Percentiles rank a stretch among this genome's conserved stretches.
Evolutionary conservation across 1,140 invertebrate species (phyloP).

Genomic region (Leucophenga varia): DNA sequence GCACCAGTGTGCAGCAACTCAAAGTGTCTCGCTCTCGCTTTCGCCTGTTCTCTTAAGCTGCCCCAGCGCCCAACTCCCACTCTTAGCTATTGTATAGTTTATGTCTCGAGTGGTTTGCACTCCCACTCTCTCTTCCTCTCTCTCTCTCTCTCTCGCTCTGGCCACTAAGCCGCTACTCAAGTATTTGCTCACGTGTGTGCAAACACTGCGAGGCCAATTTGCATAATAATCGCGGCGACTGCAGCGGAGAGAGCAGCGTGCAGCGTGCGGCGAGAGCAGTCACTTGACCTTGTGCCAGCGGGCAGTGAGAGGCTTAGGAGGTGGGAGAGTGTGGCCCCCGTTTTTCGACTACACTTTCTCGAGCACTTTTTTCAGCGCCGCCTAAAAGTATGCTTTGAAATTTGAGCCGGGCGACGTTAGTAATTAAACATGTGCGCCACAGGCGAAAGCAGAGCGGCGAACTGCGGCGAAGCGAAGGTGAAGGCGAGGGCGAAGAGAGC

Average conservation of each 20-base stretch:
- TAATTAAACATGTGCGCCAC: slow-evolving; percentile 41
- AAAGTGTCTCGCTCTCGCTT: too few relatives aligned
- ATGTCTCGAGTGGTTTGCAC: slow-evolving; percentile 33
- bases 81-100: too few relatives aligned
- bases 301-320: too few relatives aligned
- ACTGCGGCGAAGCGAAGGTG: not conserved
- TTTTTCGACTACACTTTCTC: slow-evolving; percentile 49
- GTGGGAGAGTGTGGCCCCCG: too few relatives aligned
- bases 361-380: slow-evolving; percentile 44
- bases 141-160: too few relatives aligned
- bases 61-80: too few relatives aligned
- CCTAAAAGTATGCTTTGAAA: slow-evolving; percentile 47
- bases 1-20: too few relatives aligned
- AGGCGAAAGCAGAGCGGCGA: slow-evolving; percentile 18
- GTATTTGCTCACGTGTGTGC: slow-evolving; percentile 42
- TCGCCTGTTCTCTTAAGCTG: too few relatives aligned
- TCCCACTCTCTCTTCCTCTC: slow-evolving; percentile 9
- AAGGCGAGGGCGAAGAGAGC: not conserved
- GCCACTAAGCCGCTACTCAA: slow-evolving; percentile 25
- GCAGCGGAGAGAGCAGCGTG: slow-evolving; percentile 11
- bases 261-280: slow-evolving; percentile 8
- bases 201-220: slow-evolving; percentile 45
- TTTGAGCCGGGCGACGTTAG: slow-evolving; percentile 15
- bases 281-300: slow-evolving; percentile 37
- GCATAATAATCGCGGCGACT: slow-evolving; percentile 39